These are phyloP conservation scores for Heterodera schachtii DNA, from an alignment of 1,140 invertebrate genomes.

Conservation along the genomic window DNA sequence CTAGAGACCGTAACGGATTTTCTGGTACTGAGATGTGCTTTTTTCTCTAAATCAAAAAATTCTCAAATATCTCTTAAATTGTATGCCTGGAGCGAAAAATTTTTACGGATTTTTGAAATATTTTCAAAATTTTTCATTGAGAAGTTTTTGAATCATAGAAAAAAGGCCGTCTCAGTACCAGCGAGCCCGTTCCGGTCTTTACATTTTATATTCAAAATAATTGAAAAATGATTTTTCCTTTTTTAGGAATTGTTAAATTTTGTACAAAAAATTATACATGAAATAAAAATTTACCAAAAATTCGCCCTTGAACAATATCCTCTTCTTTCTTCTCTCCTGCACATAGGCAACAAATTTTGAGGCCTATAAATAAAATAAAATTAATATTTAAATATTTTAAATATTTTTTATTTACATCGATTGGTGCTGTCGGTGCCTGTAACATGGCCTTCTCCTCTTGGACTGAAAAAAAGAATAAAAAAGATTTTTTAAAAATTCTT, in stretches of 20 bases:
- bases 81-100: no score
- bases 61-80: no score
- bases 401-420: constrained; percentile 41
- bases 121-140: no score
- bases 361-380: constrained; percentile 26
- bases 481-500: neutral
- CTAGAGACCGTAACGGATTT: no score
- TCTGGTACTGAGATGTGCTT: no score
- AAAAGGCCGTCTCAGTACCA: no score
- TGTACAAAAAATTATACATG: constrained; percentile 18
- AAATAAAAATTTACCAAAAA: constrained; percentile 54
- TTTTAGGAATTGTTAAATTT: neutral
- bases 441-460: constrained; percentile 66
- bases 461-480: constrained; percentile 48
- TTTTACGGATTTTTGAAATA: no score
- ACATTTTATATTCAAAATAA: no score
- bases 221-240: no score
- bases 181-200: no score
- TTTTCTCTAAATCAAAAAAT: no score
- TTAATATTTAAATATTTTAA: neutral
- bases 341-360: constrained; percentile 65
- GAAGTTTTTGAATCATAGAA: no score
- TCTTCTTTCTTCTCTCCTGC: constrained; percentile 60
- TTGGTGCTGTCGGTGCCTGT: constrained; percentile 58
- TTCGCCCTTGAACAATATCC: constrained; percentile 66